Conservation (phyloP, 1,140 invertebrate species). For the Drosophila pandora region DNA sequence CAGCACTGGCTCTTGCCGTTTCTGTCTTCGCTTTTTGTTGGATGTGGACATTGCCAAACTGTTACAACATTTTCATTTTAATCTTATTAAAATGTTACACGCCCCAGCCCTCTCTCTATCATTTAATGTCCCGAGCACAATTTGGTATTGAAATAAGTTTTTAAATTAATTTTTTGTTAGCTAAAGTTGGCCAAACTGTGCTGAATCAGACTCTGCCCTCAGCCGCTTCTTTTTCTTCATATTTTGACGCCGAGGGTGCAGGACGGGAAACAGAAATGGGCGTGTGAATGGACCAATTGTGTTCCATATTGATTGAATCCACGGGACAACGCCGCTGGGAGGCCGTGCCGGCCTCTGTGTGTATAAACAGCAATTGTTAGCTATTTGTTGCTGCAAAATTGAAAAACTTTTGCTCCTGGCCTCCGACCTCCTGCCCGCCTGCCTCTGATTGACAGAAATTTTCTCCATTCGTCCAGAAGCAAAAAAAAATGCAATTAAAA, state of each 20-base stretch:
- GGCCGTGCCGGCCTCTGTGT: constrained; percentile 17
- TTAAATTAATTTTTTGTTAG: constrained; percentile 82
- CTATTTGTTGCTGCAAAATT: constrained; percentile 80
- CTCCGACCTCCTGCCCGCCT: constrained; percentile 29
- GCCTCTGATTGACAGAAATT: constrained; percentile 51
- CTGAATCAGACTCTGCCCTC: constrained; percentile 25
- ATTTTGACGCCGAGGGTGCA: background rate
- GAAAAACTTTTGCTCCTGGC: constrained; percentile 66
- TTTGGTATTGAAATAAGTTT: constrained; percentile 81
- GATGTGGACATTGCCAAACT: constrained; percentile 46
- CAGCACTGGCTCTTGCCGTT: constrained; percentile 18
- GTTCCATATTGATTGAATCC: constrained; percentile 76
- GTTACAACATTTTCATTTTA: constrained; percentile 81
- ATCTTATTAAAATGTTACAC: constrained; percentile 80
- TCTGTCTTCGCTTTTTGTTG: constrained; percentile 19
- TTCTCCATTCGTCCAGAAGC: background rate
- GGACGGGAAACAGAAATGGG: constrained; percentile 54
- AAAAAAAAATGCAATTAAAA: constrained; percentile 68
- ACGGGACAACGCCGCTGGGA: constrained; percentile 21
- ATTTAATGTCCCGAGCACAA: constrained; percentile 36
- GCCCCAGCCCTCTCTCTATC: constrained; percentile 21
- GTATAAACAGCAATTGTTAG: constrained; percentile 72
- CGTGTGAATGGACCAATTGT: constrained; percentile 80
- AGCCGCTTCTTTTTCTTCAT: constrained; percentile 1
- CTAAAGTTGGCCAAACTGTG: constrained; percentile 63